Evolutionary conservation across 2,113 vertebrate species (phyloP), one percentile per base, ranked within the genome.

Genomic region (Poecilia latipinna): DNA sequence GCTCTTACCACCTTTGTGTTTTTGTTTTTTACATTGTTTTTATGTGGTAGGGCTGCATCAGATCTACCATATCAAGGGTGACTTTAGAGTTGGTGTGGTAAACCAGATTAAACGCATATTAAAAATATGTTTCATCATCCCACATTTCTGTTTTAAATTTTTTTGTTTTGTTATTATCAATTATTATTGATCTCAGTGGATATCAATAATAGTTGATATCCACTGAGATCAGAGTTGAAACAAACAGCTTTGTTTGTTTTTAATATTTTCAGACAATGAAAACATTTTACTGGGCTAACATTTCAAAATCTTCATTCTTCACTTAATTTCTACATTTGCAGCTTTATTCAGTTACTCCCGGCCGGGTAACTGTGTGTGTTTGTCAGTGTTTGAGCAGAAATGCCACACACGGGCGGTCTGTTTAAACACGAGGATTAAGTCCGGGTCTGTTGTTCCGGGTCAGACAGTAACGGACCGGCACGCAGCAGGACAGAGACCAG

Each of bases 391-490:
- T 74, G 76, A n/a, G 37, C 75, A 81, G 67, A 76, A 68, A 68
- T 68, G 72, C 76, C 82, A 75, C 64, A 51, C 48, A 65, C 74
- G 73, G 61, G 73, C 65, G 37, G 70, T 86, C 68, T 77, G 72
- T 61, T 76, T 69, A 79, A 63, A 73, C 39, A 1, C 39, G 32
- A 83, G 82, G 69, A 72, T 75, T 85, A 61, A 71, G 39, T 8
- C 33, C 33, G 33, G 33, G 33, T 35, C 24, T 54, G 15, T 81
- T 26, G 77, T 62, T 72, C 62, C 68, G 12, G 33, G 74, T 72
- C 77, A 75, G 73, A 80, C 81, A 84, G 78, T 84, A 87, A 89
- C 87, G 89, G 79, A 82, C 72, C 42, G 15, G 61, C 79, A 44
- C 31, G 61, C 42, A 74, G 68, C 51, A 68, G 44, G 69, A 35